Evolutionary conservation across 2,113 vertebrate genomes (phyloP), one percentile per base, ranked within the genome.

Genomic region (Cairina moschata): DNA sequence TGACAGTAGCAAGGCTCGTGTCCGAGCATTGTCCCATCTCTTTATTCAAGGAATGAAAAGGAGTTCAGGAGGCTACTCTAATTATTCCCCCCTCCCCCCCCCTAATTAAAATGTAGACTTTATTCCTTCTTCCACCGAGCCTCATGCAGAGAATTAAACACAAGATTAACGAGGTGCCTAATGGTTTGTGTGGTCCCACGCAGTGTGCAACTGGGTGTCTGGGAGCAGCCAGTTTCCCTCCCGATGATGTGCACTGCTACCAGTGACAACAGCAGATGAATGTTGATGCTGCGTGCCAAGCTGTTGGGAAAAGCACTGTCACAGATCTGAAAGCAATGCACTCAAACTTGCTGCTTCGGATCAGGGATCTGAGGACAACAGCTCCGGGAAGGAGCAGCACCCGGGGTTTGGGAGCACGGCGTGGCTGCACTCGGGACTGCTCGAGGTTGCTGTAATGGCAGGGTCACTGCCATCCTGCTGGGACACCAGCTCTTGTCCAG

Each of bases 101-200:
- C 38, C 38, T 60, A 89, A 95, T 91, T 92, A 92, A 90, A 87
- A 25, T 1, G 20, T 14, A 66, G 81, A 83, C 66, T 91, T 73
- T 58, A 89, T 55, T 91, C 46, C 74, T 85, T 25, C 32, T 92
- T 44, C 62, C 89, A 85, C 66, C 1, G 16, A 88, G 84, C n/a
- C 84, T 91, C 93, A 76, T 6, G 74, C 84, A 94, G 91, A 76
- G 91, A 91, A 87, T 83, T 36, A 87, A 85, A 31, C 71, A 36
- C 20, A 31, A 94, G 96, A 96, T 95, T 92, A 91, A 96, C 58
- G 81, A 95, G 82, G 71, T 92, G 93, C 72, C 62, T 87, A 80
- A 92, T 63, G 71, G 66, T 87, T 93, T 93, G 84, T 73, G 84
- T 69, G 84, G 93, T 89, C 89, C 78, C n/a, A 18, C 94, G 94